Evolutionary conservation across 2,797 vertebrate species (phyloP).

Genomic region (Spinibarbus caldwelli): DNA sequence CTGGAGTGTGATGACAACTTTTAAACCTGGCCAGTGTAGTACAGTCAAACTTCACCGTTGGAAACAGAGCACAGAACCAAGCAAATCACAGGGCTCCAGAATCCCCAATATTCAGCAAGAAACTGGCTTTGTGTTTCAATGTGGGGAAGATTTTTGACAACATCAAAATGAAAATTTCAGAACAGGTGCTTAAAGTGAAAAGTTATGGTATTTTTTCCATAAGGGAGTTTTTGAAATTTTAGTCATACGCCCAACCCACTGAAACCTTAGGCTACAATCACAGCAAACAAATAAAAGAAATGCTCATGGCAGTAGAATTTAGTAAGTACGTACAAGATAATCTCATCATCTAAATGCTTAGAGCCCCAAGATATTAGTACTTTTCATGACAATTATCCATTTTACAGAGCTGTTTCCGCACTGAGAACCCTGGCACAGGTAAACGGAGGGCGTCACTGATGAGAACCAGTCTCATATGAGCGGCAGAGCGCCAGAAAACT

Average conservation of each 20-base stretch:
- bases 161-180: not conserved
- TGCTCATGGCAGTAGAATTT: constrained; percentile 26
- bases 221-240: not conserved
- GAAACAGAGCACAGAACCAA: constrained; percentile 7
- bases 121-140: not conserved
- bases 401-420: constrained; percentile 24
- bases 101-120: not conserved
- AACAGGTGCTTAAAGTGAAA: constrained; percentile 20
- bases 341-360: constrained; percentile 41
- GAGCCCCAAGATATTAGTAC: constrained; percentile 37
- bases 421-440: constrained; percentile 60
- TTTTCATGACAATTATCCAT: constrained; percentile 18
- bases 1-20: constrained; percentile 27
- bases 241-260: not conserved
- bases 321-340: constrained; percentile 41
- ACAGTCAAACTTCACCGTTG: constrained; percentile 1
- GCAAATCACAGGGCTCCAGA: not conserved
- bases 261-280: constrained; percentile 27
- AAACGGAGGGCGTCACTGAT: constrained; percentile 60
- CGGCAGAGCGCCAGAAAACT: constrained; percentile 47
- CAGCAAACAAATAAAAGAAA: constrained; percentile 1
- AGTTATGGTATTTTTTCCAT: not conserved
- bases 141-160: constrained; percentile 4
- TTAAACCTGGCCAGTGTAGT: not conserved
- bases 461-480: constrained; percentile 70